phyloP scores from a whole-genome alignment of 2,113 vertebrate species.

The Seriola aureovittata region DNA sequence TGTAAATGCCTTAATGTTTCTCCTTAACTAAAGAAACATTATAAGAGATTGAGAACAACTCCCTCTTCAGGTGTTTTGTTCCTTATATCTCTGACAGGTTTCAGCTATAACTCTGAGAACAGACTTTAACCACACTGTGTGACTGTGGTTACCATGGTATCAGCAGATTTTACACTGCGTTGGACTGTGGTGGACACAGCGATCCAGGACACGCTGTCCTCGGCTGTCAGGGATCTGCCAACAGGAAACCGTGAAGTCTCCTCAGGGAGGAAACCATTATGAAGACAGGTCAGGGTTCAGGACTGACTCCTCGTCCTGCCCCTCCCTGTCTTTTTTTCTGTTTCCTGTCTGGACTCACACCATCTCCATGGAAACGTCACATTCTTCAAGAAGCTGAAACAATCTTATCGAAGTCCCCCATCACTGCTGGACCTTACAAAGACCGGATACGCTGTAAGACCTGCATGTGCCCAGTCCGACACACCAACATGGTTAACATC shows the following conservation, averaged over 20 bases:
- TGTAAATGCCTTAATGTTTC: too few species aligned
- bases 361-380: slow-evolving; percentile 5
- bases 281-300: slow-evolving; percentile 34
- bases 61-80: too few species aligned
- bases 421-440: slow-evolving; percentile 41
- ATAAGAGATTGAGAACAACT: too few species aligned
- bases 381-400: slow-evolving; percentile 55
- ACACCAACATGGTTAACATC: too few species aligned
- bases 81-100: too few species aligned
- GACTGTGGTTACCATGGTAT: background rate
- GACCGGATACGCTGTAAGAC: slow-evolving; percentile 12
- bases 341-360: slow-evolving; percentile 47
- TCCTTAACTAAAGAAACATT: too few species aligned
- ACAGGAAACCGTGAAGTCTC: slow-evolving; percentile 40
- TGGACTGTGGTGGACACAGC: background rate
- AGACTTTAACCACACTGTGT: too few species aligned
- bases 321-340: slow-evolving; percentile 3
- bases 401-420: slow-evolving; percentile 37
- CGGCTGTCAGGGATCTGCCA: slow-evolving; percentile 16
- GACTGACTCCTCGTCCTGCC: slow-evolving; percentile 10
- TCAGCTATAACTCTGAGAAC: too few species aligned
- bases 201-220: slow-evolving; percentile 16
- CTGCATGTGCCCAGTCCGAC: background rate
- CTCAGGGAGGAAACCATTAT: slow-evolving; percentile 53
- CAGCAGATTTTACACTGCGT: background rate